Evolutionary conservation across 2,888 invertebrate genomes (phyloP).

Genomic region (Cryptocheilus praepositus): DNA sequence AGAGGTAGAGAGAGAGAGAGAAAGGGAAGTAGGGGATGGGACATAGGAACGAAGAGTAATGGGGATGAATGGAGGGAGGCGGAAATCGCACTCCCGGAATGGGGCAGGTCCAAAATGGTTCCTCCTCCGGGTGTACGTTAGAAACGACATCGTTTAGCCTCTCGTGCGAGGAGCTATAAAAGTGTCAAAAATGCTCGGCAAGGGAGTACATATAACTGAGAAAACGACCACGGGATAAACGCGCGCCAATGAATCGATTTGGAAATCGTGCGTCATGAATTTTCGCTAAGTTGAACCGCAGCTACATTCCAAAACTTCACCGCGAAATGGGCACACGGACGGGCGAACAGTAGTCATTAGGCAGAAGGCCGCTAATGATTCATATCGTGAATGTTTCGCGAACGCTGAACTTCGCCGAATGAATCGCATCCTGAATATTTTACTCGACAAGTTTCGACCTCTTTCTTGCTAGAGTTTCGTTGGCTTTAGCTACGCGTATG

Average conservation of each 20-base stretch:
- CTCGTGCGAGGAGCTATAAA: constrained; percentile 6
- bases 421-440: no score
- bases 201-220: neutral
- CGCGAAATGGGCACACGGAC: no score
- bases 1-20: neutral
- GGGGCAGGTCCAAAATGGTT: constrained; percentile 36
- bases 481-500: no score
- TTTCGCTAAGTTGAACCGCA: no score
- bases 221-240: neutral
- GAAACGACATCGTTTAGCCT: constrained; percentile 12
- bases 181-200: constrained; percentile 15
- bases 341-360: no score
- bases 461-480: no score
- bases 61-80: constrained; percentile 20
- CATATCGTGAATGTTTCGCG: no score
- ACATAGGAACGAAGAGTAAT: neutral
- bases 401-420: no score
- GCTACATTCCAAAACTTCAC: no score
- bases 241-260: neutral
- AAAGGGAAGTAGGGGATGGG: neutral
- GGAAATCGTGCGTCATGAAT: neutral
- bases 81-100: constrained; percentile 1
- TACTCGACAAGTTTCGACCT: no score
- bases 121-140: constrained; percentile 13
- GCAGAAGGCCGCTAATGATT: no score